A percentile compares a stretch with the other conserved stretches of the same genome.
These are phyloP conservation scores for Palythoa grandiflora DNA, from an alignment of 92 coral and sea anemone genomes.

Conservation along the genomic window DNA sequence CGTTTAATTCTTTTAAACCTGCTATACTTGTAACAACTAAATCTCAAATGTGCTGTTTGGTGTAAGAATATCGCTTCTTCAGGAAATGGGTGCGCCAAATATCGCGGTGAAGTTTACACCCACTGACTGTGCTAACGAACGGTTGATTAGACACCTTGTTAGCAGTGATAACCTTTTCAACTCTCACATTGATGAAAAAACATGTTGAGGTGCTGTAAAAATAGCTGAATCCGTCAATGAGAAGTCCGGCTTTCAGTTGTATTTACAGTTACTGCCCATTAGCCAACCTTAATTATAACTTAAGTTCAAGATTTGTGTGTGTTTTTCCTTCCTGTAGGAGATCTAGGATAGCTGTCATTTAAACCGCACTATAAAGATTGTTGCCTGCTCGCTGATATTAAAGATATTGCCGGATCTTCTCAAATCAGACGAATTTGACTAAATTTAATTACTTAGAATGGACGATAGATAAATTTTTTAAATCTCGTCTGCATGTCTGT, in stretches of 20 bases:
- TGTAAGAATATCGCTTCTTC: too few species aligned
- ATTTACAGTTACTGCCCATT: not conserved
- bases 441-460: too few species aligned
- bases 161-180: conserved; percentile 40
- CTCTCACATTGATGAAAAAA: conserved; percentile 7
- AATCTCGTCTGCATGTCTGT: too few species aligned
- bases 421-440: too few species aligned
- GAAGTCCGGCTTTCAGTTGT: not conserved
- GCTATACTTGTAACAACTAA: not conserved
- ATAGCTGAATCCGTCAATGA: not conserved
- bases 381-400: too few species aligned
- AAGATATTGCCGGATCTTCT: too few species aligned
- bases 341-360: too few species aligned
- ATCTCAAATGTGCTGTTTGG: not conserved
- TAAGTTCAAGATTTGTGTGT: not conserved
- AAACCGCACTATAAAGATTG: too few species aligned
- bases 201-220: not conserved
- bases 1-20: not conserved
- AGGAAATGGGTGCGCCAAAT: conserved; percentile 18
- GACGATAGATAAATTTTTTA: too few species aligned
- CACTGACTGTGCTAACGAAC: conserved; percentile 11
- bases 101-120: not conserved
- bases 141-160: conserved; percentile 45
- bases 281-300: not conserved
- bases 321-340: not conserved